Base-by-base conservation (phyloP, 2,797 vertebrate species). In the Ptychobarbus kaznakovi region DNA sequence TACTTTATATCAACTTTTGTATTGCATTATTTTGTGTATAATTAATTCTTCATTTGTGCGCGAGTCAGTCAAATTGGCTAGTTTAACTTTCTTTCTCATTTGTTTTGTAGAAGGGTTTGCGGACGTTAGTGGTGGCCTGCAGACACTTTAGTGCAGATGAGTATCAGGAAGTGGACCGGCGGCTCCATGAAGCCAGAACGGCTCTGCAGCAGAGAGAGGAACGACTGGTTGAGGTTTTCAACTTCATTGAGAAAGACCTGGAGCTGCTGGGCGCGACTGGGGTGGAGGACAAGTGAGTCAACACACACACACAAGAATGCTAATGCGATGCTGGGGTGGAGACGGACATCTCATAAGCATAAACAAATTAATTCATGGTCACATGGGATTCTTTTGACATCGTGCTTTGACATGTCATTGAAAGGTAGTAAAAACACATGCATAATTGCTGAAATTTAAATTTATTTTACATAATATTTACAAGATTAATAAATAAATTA, bases 201-300 rank as follows among this genome's bases (percentile, higher is more conserved):
- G 97, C 98, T 69, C 95, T 99, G 90, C 97, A 99, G 83, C 97
- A 97, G 65, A 95, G 97, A 74, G 98, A 99, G 79, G 97, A 98
- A 87, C 94, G 93, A 61, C 90, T 99, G 44, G 94, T 96, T 81
- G 94, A 97, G 82, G 95, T 95, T 28, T 99, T 99, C 92, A 94
- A 92, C 92, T 96, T 95, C 91, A 97, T 98, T 53, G 98, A 99
- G 91, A 97, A 89, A 91, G 97, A 99, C 87, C 93, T 99, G 91
- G 94, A 96, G 44, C 87, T 99, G 81, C 96, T 99, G 80, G 98
- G 98, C 89, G 98, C 97, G 63, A 98, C 98, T 0, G 98, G 96
- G 82, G 98, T 99, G 28, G 98, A 99, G 93, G 98, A 99, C 95
- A 98, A 96, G 98, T 97, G 96, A 87, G 96, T 90, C 61, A 49